Base-by-base conservation (phyloP, 2,113 vertebrate genomes). In the Corynorhinus townsendii region DNA sequence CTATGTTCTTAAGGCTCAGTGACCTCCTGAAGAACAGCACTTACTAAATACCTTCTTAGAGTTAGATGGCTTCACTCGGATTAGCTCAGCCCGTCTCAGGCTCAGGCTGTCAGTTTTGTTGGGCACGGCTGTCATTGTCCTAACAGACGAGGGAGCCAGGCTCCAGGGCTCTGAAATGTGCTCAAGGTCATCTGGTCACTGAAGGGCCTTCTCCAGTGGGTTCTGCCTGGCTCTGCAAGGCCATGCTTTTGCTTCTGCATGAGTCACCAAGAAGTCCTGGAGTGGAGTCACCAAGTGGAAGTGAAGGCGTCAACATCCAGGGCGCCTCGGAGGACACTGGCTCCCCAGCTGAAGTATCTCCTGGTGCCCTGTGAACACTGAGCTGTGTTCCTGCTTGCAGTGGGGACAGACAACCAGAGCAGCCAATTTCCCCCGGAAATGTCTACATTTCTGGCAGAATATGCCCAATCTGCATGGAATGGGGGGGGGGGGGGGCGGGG, bases 241-340 rank as follows among this genome's bases (percentile, higher is more conserved):
- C 81, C 93, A 47, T 43, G 80, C 20, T 66, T 64, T 85, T 86
- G 11, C 62, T 49, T 95, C 89, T 79, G 49, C 62, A 10, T 5
- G n/a, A 93, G 81, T 93, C 85, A 95, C 66, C 81, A 54, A 85
- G 72, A 96, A 96, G 85, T 95, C 81, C 94, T 97, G 95, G 90
- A 92, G 72, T 93, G 96, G 89, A 95, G 69, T 89, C 22, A 17
- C 52, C 11, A 66, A 82, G 72, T 4, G 8, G 91, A 93, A 94
- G 92, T 56, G 85, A 89, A 95, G 66, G 56, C 59, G 52, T 62
- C 35, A 93, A 89, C 66, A 86, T 77, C 17, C 62, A 12, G 8
- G 76, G 5, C 30, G n/a, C 15, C 71, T 89, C 52, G 15, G 49
- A 79, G 66, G 47, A 80, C 28, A 24, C 20, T 1, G 11, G 20